phyloP scores from a whole-genome alignment of 2,888 invertebrate genomes.

The Andrena minutula region DNA sequence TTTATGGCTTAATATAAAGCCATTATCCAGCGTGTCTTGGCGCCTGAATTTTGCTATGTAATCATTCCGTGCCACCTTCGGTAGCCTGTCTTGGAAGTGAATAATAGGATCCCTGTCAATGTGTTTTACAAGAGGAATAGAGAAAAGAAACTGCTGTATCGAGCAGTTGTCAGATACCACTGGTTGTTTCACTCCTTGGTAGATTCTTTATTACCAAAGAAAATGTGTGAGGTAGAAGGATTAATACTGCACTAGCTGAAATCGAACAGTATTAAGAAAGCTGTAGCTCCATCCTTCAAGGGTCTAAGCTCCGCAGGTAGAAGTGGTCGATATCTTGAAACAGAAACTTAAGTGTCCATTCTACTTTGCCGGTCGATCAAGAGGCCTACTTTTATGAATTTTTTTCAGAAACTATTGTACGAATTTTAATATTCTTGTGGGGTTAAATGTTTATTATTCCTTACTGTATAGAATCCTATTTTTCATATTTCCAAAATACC shows the following conservation, averaged over 20 bases:
- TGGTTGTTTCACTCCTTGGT: too few species aligned
- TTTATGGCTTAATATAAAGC: conserved; percentile 36
- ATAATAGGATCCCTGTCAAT: not conserved
- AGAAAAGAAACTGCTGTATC: not conserved
- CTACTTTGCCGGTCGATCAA: too few species aligned
- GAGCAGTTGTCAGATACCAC: too few species aligned
- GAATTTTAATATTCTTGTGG: too few species aligned
- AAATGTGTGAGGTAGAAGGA: not conserved
- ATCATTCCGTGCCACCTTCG: not conserved
- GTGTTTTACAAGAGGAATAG: not conserved
- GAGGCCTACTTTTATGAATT: too few species aligned
- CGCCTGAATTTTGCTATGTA: not conserved
- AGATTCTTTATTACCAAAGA: too few species aligned
- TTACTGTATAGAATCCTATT: too few species aligned
- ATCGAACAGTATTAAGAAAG: not conserved
- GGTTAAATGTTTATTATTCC: too few species aligned
- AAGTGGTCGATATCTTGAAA: not conserved
- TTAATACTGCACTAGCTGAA: not conserved
- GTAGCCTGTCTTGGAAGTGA: not conserved
- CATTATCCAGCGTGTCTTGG: conserved; percentile 3
- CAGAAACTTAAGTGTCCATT: not conserved
- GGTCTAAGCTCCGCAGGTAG: not conserved
- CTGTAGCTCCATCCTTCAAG: not conserved
- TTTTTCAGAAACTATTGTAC: too few species aligned
- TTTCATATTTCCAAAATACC: too few species aligned